Evolutionary conservation across 2,888 invertebrate species (phyloP), one percentile per base, ranked within the genome.

Genomic region (Drosophila tanythrix): DNA sequence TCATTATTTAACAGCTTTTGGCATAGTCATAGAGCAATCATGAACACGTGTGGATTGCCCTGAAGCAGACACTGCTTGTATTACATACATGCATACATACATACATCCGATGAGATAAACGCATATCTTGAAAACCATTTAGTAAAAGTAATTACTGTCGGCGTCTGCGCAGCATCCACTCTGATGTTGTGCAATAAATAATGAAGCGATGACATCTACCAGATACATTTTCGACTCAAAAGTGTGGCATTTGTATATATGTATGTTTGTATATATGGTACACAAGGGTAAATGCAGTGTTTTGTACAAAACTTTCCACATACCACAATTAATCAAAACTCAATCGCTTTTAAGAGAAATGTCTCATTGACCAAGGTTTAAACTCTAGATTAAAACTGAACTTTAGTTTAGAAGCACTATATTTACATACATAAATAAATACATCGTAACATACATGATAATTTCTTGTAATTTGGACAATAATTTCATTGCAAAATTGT

Each of bases 141-240:
- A 88, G 81, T 66, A 72, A 75, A 79, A 70, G 60, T 62, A 76
- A 86, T 88, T 83, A 83, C 66, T 76, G 83, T 75, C 89, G 76
- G 66, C 74, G 60, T 71, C 74, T 74, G 57, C 59, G 61, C 58
- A 67, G 51, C 74, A 48, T 27, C 57, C 71, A 46, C n/a, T 46
- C 31, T 48, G 55, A 53, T 36, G 66, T 85, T 88, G 60, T 68
- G 82, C 78, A 86, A 88, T 74, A 80, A 79, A 82, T 82, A 88
- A 82, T 79, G 46, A 73, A 66, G 48, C 53, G 65, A 65, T 50
- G 68, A 63, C 80, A 79, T 58, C 65, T 53, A 2, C 11, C 31
- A 74, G 50, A 65, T 62, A 38, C 58, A 52, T 68, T 73, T 74
- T 36, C 35, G n/a, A 13, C 35, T 18, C 57, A 35, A 51, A 29